Evolutionary conservation across 2,888 invertebrate genomes (phyloP).

Genomic region (Kryphioiulus occultus): DNA sequence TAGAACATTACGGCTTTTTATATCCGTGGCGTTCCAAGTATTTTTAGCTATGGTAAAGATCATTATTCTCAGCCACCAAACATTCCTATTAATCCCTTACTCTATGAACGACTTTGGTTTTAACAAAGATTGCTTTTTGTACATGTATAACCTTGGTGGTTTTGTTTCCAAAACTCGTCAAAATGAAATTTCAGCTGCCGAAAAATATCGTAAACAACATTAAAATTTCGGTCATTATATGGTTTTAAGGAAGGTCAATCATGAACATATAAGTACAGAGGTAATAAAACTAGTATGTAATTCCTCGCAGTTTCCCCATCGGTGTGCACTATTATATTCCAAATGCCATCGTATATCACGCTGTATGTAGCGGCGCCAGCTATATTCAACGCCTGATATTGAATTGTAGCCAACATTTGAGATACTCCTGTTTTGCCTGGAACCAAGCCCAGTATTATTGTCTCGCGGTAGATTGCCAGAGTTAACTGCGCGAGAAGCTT

Average conservation of each 20-base stretch:
- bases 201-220: not conserved
- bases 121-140: too few species aligned
- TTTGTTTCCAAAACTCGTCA: not conserved
- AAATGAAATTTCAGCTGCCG: not conserved
- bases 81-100: not conserved
- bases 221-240: not conserved
- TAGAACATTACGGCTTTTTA: too few species aligned
- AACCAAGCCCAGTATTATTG: not conserved
- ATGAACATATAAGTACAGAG: not conserved
- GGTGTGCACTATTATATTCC: not conserved
- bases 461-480: not conserved
- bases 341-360: not conserved
- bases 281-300: not conserved
- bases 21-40: too few species aligned
- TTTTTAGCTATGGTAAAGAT: too few species aligned
- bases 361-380: not conserved
- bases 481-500: slow-evolving; percentile 4
- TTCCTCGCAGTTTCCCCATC: not conserved
- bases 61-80: not conserved
- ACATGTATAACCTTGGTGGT: not conserved
- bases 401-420: not conserved
- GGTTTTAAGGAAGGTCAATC: not conserved
- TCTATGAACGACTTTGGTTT: too few species aligned
- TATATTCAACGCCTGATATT: not conserved
- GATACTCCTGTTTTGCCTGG: not conserved